Percentiles rank a stretch among this genome's conserved stretches.
phyloP scores from a whole-genome alignment of 1,140 invertebrate genomes.

The Drosophila ironensis region DNA sequence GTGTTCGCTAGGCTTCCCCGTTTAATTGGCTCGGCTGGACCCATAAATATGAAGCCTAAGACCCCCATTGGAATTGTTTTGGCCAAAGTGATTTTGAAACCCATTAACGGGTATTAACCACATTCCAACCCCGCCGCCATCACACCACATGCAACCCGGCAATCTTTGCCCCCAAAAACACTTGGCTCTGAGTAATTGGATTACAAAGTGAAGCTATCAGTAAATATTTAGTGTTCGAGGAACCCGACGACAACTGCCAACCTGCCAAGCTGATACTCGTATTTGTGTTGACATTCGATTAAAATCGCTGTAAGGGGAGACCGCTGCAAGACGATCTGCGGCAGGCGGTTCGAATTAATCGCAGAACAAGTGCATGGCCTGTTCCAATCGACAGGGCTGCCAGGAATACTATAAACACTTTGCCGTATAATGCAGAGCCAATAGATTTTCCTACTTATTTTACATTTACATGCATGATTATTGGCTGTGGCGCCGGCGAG shows the following conservation, averaged over 20 bases:
- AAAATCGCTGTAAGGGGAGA: conserved; percentile 53
- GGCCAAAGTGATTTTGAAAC: conserved; percentile 37
- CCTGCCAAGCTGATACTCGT: too few relatives aligned
- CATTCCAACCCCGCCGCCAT: conserved; percentile 6
- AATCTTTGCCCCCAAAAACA: not conserved
- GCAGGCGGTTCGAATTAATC: conserved; percentile 33
- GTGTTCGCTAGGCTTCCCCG: not conserved
- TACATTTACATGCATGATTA: conserved; percentile 39
- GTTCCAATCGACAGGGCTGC: too few relatives aligned
- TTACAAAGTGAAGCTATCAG: conserved; percentile 37
- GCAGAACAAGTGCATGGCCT: conserved; percentile 44
- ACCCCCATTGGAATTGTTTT: not conserved
- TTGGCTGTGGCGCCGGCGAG: conserved; percentile 20
- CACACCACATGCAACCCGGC: too few relatives aligned
- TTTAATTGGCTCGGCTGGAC: conserved; percentile 45
- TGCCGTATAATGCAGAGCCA: too few relatives aligned
- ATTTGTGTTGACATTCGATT: conserved; percentile 47
- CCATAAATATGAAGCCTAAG: conserved; percentile 38
- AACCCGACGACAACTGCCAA: conserved; percentile 18
- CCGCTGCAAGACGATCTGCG: conserved; percentile 22
- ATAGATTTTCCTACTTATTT: conserved; percentile 23
- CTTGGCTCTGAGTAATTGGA: conserved; percentile 34
- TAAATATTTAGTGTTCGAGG: conserved; percentile 34
- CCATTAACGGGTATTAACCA: conserved; percentile 40
- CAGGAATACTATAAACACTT: too few relatives aligned